Conservation (phyloP, 2,888 invertebrate species). For the Cryptocheilus praepositus region DNA sequence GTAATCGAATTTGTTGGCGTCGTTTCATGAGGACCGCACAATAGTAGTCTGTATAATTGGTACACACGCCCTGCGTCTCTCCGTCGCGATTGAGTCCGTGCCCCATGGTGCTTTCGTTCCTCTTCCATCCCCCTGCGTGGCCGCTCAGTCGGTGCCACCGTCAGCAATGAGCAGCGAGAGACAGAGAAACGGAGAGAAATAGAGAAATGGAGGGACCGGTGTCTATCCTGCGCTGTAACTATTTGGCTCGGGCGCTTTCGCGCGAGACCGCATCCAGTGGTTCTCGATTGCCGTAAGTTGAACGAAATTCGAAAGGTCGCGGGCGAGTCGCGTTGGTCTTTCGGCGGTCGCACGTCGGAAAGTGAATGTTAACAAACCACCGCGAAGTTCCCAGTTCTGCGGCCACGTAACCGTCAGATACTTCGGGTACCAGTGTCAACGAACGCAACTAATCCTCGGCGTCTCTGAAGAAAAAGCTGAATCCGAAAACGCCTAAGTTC, state of each 20-base stretch:
- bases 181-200: conserved; percentile 37
- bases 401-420: no score
- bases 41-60: conserved; percentile 74
- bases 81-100: conserved; percentile 25
- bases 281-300: conserved; percentile 38
- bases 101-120: conserved; percentile 19
- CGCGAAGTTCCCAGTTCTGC: no score
- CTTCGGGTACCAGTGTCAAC: no score
- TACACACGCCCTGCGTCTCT: conserved; percentile 59
- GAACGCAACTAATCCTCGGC: no score
- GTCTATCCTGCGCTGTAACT: conserved; percentile 53
- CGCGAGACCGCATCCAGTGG: conserved; percentile 51
- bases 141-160: conserved; percentile 40
- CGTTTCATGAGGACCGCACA: conserved; percentile 73
- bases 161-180: conserved; percentile 26
- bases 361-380: conserved; percentile 9
- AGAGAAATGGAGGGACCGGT: conserved; percentile 41
- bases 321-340: no score
- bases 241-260: conserved; percentile 61
- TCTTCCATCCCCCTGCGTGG: conserved; percentile 27
- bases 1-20: conserved; percentile 74
- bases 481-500: no score
- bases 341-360: not conserved
- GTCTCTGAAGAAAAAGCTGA: no score
- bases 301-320: no score